Evolutionary conservation across 2,113 vertebrate genomes (phyloP).

Genomic region (Ameiurus melas): DNA sequence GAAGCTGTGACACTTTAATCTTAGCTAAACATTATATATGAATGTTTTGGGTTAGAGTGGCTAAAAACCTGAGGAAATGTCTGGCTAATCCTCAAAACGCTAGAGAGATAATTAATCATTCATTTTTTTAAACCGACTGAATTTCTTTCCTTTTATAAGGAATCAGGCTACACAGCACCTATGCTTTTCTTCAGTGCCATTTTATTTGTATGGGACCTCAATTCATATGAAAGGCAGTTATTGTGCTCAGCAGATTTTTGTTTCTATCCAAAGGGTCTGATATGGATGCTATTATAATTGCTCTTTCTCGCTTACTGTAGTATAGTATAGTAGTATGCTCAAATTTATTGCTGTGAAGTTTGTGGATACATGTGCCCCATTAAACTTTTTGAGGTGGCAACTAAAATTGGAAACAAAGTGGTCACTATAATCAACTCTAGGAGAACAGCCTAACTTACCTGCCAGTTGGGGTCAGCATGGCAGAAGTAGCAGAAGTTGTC

Average conservation of each 20-base stretch:
- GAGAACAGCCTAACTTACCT: constrained; percentile 71
- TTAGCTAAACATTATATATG: constrained; percentile 76
- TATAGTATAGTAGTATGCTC: constrained; percentile 4
- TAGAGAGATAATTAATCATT: too few species aligned
- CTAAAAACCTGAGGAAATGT: constrained; percentile 58
- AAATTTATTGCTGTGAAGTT: constrained; percentile 6
- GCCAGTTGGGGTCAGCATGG: constrained; percentile 93
- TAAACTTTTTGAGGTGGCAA: not conserved
- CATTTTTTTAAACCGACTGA: not conserved
- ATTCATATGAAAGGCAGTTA: constrained; percentile 16
- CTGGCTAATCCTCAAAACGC: constrained; percentile 49
- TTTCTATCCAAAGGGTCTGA: constrained; percentile 68
- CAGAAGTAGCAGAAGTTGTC: constrained; percentile 97
- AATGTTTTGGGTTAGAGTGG: constrained; percentile 59
- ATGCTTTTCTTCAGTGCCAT: not conserved
- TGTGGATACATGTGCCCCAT: not conserved
- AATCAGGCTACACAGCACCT: not conserved
- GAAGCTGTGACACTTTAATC: constrained; percentile 56
- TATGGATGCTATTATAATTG: constrained; percentile 8
- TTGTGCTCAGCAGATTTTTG: constrained; percentile 51
- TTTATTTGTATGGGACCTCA: constrained; percentile 11
- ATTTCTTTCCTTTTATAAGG: not conserved
- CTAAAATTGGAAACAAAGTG: not conserved
- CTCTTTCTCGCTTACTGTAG: not conserved
- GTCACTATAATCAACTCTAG: not conserved